Evolutionary conservation across 1,140 invertebrate genomes (phyloP).

Genomic region (Neotoxoptera formosana): DNA sequence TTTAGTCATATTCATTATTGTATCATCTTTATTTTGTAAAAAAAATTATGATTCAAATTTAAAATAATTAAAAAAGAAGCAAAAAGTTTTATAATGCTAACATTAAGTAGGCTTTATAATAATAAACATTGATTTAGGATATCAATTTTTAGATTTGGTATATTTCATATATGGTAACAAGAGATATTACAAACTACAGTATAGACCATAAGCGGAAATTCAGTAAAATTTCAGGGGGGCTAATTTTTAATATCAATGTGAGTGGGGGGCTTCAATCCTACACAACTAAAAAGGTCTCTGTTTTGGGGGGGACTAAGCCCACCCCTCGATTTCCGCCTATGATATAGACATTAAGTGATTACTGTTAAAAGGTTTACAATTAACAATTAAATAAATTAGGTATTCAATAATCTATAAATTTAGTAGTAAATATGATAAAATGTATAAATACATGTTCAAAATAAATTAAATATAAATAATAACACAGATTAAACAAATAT

Average conservation of each 20-base stretch:
- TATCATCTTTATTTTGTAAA: neutral
- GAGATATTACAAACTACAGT: neutral
- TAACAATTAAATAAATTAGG: neutral
- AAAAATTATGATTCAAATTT: neutral
- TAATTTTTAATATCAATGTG: too few relatives aligned
- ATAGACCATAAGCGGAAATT: too few relatives aligned
- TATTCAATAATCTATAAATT: neutral
- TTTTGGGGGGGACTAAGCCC: too few relatives aligned
- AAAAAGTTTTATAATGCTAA: neutral
- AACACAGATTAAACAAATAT: slow-evolving; percentile 3
- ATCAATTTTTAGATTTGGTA: neutral
- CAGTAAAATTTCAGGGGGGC: too few relatives aligned
- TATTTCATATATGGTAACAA: neutral
- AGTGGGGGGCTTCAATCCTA: too few relatives aligned
- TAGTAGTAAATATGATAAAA: slow-evolving; percentile 9
- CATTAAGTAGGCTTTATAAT: neutral
- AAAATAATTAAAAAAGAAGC: neutral
- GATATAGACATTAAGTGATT: neutral
- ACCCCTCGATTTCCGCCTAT: too few relatives aligned
- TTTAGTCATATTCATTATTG: neutral
- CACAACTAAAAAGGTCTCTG: too few relatives aligned
- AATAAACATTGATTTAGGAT: neutral
- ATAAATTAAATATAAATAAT: slow-evolving; percentile 32
- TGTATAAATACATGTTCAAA: neutral
- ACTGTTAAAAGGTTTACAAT: neutral